Percentiles rank a stretch among this genome's conserved stretches.
These are phyloP conservation scores for Hylaea fasciaria DNA, from an alignment of 2,888 invertebrate genomes.

Conservation along the genomic window DNA sequence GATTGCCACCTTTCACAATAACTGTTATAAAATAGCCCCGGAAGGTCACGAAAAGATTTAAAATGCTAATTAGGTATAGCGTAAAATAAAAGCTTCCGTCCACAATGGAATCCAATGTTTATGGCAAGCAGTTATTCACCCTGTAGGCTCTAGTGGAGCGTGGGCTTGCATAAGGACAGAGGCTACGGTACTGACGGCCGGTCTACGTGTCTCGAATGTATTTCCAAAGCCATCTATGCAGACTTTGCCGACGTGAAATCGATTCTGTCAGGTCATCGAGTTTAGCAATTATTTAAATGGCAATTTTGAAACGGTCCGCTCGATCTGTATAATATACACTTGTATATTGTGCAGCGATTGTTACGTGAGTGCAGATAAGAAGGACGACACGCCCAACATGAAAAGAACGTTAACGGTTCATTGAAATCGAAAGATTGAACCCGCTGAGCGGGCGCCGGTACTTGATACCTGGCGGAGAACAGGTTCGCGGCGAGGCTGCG, in stretches of 20 bases:
- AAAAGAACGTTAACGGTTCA: constrained; percentile 82
- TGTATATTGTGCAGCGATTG: constrained; percentile 45
- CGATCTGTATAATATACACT: constrained; percentile 36
- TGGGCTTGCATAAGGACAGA: constrained; percentile 70
- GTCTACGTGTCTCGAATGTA: constrained; percentile 62
- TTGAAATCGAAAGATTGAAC: constrained; percentile 76
- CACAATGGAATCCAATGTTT: constrained; percentile 22
- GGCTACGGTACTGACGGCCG: constrained; percentile 58
- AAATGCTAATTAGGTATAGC: background rate
- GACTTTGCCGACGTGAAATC: constrained; percentile 31
- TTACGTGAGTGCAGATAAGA: constrained; percentile 75
- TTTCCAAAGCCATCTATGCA: constrained; percentile 48
- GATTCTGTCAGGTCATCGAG: constrained; percentile 36
- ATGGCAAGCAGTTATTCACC: constrained; percentile 13
- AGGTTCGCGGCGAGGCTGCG: constrained; percentile 62
- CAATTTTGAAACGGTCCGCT: constrained; percentile 46
- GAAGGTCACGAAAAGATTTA: background rate
- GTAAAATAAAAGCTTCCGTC: constrained; percentile 3
- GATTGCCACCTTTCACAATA: constrained; percentile 4
- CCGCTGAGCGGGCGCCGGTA: constrained; percentile 65
- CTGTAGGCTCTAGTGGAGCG: constrained; percentile 48
- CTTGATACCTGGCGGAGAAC: constrained; percentile 62
- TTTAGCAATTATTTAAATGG: constrained; percentile 36
- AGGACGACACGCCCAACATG: constrained; percentile 61
- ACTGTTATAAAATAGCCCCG: constrained; percentile 2